These are phyloP conservation scores for Dione juno DNA, from an alignment of 2,888 invertebrate species.

Conservation along the genomic window DNA sequence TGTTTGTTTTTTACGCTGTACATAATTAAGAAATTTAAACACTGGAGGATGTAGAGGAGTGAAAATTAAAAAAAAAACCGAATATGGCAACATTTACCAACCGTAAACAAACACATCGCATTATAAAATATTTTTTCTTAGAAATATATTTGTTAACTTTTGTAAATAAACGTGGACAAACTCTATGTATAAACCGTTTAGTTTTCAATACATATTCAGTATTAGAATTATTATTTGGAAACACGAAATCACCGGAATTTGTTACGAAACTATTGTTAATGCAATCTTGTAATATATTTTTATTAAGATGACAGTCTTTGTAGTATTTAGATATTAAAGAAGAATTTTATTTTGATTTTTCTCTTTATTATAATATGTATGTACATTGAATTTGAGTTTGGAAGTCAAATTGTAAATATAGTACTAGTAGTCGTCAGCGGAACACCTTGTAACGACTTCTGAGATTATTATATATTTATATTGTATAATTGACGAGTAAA, in stretches of 20 bases:
- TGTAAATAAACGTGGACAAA: conserved; percentile 73
- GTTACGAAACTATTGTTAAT: conserved; percentile 78
- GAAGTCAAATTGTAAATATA: conserved; percentile 83
- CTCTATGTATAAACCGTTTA: conserved; percentile 65
- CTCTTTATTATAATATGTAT: conserved; percentile 80
- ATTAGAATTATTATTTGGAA: conserved; percentile 63
- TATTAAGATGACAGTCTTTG: conserved; percentile 82
- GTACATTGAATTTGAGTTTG: conserved; percentile 80
- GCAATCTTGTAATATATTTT: conserved; percentile 82
- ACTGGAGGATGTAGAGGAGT: background rate
- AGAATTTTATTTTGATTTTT: conserved; percentile 82
- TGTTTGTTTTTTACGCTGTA: conserved; percentile 49
- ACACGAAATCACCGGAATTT: conserved; percentile 61
- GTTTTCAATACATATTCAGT: conserved; percentile 70
- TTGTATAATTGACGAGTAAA: conserved; percentile 55
- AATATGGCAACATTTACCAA: conserved; percentile 19
- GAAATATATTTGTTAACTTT: conserved; percentile 67
- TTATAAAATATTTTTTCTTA: conserved; percentile 51
- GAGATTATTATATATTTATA: conserved; percentile 71
- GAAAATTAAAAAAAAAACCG: background rate
- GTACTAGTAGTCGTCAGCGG: conserved; percentile 72
- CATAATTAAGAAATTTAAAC: background rate
- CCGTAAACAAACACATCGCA: conserved; percentile 57
- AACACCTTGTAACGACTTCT: conserved; percentile 52
- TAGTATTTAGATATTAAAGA: conserved; percentile 82